Base-by-base conservation (phyloP, 1,140 invertebrate species). In the Ceratina japonica region DNA sequence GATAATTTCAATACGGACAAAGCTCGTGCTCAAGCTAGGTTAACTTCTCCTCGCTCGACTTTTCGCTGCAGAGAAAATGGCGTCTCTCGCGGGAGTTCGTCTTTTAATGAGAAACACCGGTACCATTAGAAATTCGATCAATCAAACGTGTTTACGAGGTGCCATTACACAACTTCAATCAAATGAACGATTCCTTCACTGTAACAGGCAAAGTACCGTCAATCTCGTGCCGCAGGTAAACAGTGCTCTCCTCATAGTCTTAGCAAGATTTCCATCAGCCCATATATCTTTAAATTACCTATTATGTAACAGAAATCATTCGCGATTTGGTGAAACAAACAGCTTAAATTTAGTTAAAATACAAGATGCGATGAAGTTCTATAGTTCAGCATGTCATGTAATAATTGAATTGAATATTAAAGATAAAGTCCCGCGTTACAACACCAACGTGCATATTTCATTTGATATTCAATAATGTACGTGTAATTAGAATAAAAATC, bases 41-140 rank as follows among this genome's bases (percentile, higher is more conserved):
- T 37, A 4, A 20, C 3, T 16, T 16, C 49, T n/a, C 51, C 27
- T 65, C 54, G 75, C 8, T 13, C 20, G 2, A 31, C 24, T 62
- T 81, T 78, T 58, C 16, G 24, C 56, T 71, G 71, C 37, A 65
- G 24, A 69, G 74, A 88, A 86, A 90, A 90, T 90, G 89, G 89
- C 89, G 87, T 85, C 88, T 62, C 80, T 89, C 44, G 66, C 63
- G 44, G 64, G 86, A 81, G 76, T 83, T 18, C 85, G 89, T 75
- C 37, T 89, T 58, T 82, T 90, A 10, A 65, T 80, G 22, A 87
- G 86, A 82, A 89, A 86, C 65, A 68, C 85, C 80, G 86, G 87
- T 76, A 73, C 77, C 58, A 31, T 90, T 61, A 87, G 72, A 56
- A 87, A 78, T 66, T 63, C 79, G 8, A 56, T 85, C 22, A 58